Conservation (phyloP, 2,888 invertebrate genomes). For the Callosobruchus maculatus region DNA sequence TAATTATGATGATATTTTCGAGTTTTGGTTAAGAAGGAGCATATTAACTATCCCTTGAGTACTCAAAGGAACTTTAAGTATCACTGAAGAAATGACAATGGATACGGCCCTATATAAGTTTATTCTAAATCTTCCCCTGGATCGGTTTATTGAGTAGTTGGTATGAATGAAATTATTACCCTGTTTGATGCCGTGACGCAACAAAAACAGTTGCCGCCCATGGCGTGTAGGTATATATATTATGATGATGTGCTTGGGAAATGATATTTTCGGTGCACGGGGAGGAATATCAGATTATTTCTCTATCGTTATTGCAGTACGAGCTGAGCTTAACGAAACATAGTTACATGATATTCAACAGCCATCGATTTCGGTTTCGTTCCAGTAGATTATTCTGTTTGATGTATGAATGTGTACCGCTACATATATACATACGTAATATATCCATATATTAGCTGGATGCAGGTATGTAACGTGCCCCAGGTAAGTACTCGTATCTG, state of each 20-base stretch:
- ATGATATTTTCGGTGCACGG: not conserved
- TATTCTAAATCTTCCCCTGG: too few species aligned
- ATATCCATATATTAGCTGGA: not conserved
- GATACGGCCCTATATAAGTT: too few species aligned
- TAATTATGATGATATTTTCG: too few species aligned
- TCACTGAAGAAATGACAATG: too few species aligned
- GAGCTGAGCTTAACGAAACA: not conserved
- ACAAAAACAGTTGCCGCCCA: not conserved
- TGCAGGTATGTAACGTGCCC: not conserved
- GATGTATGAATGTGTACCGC: not conserved
- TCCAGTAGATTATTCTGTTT: not conserved
- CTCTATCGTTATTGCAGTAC: not conserved
- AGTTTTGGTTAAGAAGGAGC: too few species aligned
- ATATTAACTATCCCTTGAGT: too few species aligned
- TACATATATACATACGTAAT: not conserved
- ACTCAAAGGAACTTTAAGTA: too few species aligned
- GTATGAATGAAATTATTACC: too few species aligned
- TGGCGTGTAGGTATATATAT: not conserved
- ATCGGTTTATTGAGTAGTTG: too few species aligned
- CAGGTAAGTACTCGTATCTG: not conserved
- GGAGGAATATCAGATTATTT: not conserved
- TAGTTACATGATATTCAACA: not conserved
- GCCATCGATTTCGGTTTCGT: not conserved
- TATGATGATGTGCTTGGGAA: not conserved
- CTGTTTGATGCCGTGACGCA: too few species aligned